Evolutionary conservation across 2,888 invertebrate genomes (phyloP).

Genomic region (Osmoderma eremita): DNA sequence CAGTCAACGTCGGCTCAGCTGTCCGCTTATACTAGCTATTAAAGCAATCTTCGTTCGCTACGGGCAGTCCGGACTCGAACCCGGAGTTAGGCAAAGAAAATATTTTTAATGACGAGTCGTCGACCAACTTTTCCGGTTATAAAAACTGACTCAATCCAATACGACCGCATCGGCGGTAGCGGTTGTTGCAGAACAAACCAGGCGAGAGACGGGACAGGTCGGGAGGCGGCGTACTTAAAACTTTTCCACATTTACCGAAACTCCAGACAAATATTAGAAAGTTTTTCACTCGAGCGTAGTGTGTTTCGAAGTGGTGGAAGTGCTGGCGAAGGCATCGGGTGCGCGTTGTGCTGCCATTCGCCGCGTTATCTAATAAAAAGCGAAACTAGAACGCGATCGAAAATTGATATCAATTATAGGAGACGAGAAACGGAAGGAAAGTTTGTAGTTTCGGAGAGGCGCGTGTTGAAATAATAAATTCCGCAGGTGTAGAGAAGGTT

Average conservation of each 20-base stretch:
- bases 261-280: constrained; percentile 41
- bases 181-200: not conserved
- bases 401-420: constrained; percentile 11
- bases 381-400: constrained; percentile 11
- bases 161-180: not conserved
- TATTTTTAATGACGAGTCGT: constrained; percentile 39
- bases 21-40: constrained; percentile 25
- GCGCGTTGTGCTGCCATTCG: not conserved
- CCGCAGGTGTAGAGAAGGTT: no score
- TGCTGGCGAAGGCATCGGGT: no score
- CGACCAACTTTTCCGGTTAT: constrained; percentile 32
- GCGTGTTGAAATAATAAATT: not conserved
- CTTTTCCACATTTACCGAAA: constrained; percentile 42
- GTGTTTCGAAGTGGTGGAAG: constrained; percentile 21
- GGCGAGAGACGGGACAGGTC: constrained; percentile 31
- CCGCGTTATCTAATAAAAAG: constrained; percentile 34
- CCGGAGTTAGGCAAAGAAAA: constrained; percentile 38
- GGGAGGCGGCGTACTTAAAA: constrained; percentile 34
- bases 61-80: not conserved
- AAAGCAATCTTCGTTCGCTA: constrained; percentile 28
- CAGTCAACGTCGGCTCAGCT: no score
- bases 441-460: not conserved
- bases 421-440: not conserved
- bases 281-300: constrained; percentile 32
- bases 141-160: constrained; percentile 40